phyloP scores from a whole-genome alignment of 2,113 vertebrate genomes.

The Circaetus gallicus region DNA sequence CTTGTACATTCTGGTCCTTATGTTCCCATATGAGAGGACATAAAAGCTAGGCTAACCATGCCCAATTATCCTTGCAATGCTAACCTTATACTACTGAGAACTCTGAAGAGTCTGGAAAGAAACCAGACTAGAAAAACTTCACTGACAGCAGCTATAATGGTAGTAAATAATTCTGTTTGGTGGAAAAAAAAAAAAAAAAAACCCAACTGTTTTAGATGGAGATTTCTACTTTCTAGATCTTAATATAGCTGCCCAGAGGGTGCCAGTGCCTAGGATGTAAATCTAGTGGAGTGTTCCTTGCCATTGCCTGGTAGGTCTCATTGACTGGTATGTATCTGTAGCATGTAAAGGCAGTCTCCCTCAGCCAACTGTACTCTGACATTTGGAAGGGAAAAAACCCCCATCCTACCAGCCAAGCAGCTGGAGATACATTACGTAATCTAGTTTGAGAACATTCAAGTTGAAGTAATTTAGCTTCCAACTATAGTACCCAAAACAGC shows the following conservation, averaged over 20 bases:
- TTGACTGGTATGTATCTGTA: background rate
- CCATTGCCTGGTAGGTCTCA: background rate
- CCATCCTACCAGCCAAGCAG: background rate
- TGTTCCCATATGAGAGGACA: background rate
- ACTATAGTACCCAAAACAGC: background rate
- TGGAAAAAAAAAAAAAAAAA: background rate
- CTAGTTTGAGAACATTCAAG: background rate
- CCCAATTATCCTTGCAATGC: background rate
- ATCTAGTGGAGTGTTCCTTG: background rate
- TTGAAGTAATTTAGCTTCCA: background rate
- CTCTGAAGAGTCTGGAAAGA: background rate
- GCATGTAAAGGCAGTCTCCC: background rate
- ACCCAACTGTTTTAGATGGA: background rate
- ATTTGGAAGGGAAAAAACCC: background rate
- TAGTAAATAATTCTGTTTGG: background rate
- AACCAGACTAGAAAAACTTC: background rate
- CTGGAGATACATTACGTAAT: background rate
- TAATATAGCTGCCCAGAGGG: background rate
- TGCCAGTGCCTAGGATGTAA: background rate
- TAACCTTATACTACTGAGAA: background rate
- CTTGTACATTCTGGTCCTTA: background rate
- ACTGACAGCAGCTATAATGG: background rate
- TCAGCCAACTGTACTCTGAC: background rate
- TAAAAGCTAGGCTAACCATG: background rate
- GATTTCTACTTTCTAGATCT: background rate